phyloP scores from a whole-genome alignment of 2,888 invertebrate species.

The Leistus spinibarbis region DNA sequence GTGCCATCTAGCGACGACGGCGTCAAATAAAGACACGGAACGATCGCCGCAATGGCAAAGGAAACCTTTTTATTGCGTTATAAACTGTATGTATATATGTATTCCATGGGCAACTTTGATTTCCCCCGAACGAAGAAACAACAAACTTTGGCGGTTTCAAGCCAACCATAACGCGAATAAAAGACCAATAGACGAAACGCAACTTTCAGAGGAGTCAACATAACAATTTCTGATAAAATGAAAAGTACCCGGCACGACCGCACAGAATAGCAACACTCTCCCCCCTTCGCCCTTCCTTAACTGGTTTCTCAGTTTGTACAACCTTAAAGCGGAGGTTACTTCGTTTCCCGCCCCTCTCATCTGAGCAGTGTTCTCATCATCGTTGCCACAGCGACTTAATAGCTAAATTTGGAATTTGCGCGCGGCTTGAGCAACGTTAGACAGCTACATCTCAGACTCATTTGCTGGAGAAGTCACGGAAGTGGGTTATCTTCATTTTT shows the following conservation, averaged over 20 bases:
- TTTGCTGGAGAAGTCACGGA: neutral
- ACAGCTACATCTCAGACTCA: neutral
- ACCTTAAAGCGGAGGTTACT: neutral
- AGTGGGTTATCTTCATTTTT: neutral
- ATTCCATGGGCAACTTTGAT: constrained; percentile 33
- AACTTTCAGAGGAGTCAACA: constrained; percentile 34
- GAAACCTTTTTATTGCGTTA: constrained; percentile 35
- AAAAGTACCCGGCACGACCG: constrained; percentile 21
- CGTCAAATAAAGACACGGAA: neutral
- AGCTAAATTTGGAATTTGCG: constrained; percentile 30
- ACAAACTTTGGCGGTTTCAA: constrained; percentile 34
- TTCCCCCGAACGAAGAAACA: constrained; percentile 28
- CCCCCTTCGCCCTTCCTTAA: neutral
- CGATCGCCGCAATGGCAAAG: neutral
- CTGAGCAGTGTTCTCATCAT: neutral
- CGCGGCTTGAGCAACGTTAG: neutral
- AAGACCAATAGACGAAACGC: constrained; percentile 31
- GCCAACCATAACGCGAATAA: constrained; percentile 35
- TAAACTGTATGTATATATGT: constrained; percentile 33
- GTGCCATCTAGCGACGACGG: neutral
- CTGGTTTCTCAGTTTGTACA: neutral
- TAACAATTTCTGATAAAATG: constrained; percentile 39
- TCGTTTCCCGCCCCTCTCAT: neutral
- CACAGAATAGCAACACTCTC: neutral
- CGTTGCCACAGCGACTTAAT: constrained; percentile 29